Evolutionary conservation across 2,888 invertebrate species (phyloP).

Genomic region (Netelia fuscicornis): DNA sequence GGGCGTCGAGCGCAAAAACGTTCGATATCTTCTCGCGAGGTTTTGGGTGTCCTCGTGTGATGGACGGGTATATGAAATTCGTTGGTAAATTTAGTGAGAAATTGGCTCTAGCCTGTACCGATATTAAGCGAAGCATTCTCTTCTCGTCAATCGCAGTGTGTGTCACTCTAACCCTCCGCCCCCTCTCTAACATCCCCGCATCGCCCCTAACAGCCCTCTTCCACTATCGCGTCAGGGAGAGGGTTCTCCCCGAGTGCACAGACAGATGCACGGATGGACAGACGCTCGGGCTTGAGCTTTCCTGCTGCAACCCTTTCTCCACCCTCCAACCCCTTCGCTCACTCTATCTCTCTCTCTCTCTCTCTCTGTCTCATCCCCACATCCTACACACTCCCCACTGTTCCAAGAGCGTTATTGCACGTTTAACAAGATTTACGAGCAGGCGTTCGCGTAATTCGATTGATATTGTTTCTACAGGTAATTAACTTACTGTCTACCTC

Average conservation of each 20-base stretch:
- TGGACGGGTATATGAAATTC: conserved; percentile 40
- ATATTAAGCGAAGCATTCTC: conserved; percentile 57
- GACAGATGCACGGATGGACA: conserved; percentile 58
- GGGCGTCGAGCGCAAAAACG: conserved; percentile 5
- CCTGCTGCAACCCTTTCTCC: conserved; percentile 28
- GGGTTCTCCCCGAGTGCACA: conserved; percentile 46
- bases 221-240: conserved; percentile 27
- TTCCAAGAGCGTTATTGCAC: conserved; percentile 71
- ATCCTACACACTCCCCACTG: conserved; percentile 38
- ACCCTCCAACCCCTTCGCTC: neutral
- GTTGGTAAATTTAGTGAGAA: conserved; percentile 60
- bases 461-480: conserved; percentile 77
- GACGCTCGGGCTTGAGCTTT: conserved; percentile 55
- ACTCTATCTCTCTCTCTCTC: neutral
- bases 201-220: neutral
- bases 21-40: conserved; percentile 1
- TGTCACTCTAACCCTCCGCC: neutral
- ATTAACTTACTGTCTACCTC: conserved; percentile 72
- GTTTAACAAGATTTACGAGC: conserved; percentile 74
- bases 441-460: conserved; percentile 75
- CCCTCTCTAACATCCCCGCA: conserved; percentile 5
- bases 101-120: conserved; percentile 53
- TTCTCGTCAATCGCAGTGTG: conserved; percentile 17
- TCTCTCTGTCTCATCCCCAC: neutral
- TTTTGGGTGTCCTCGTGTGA: neutral